Evolutionary conservation across 2,888 invertebrate species (phyloP).

Genomic region (Terebella lapidaria): DNA sequence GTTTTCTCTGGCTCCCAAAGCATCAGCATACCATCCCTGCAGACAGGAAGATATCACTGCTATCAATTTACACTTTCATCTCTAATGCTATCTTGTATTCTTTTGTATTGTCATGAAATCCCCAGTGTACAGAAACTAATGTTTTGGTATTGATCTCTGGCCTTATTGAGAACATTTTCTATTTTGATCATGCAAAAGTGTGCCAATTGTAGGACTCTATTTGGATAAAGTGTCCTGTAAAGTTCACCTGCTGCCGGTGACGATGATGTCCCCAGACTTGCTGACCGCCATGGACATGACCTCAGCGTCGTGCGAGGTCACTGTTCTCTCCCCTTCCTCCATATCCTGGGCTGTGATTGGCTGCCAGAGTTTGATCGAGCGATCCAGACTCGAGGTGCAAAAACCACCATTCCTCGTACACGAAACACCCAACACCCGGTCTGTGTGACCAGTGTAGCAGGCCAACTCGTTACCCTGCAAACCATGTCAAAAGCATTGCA

Average conservation of each 20-base stretch:
- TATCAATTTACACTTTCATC: too few relatives aligned
- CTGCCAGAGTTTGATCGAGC: constrained; percentile 41
- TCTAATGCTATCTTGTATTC: too few relatives aligned
- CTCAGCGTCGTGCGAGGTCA: not conserved
- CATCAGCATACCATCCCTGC: too few relatives aligned
- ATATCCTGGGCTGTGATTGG: constrained; percentile 9
- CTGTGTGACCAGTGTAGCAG: constrained; percentile 44
- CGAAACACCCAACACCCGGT: constrained; percentile 40
- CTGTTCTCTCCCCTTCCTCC: not conserved
- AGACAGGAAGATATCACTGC: too few relatives aligned
- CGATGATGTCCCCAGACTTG: not conserved
- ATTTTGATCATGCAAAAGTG: too few relatives aligned
- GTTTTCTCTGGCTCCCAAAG: too few relatives aligned
- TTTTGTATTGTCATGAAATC: too few relatives aligned
- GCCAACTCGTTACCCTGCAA: constrained; percentile 41
- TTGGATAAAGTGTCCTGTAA: too few relatives aligned
- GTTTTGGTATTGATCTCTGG: too few relatives aligned
- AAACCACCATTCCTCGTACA: constrained; percentile 32
- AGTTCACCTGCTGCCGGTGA: not conserved
- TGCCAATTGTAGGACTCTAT: too few relatives aligned
- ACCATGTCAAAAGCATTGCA: not conserved
- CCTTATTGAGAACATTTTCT: too few relatives aligned
- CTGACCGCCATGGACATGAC: not conserved
- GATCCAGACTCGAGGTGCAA: constrained; percentile 39
- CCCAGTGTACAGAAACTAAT: too few relatives aligned